A percentile compares a stretch with the other conserved stretches of the same genome.
Conservation (phyloP, 2,888 invertebrate species). For the Coleophora deauratella region DNA sequence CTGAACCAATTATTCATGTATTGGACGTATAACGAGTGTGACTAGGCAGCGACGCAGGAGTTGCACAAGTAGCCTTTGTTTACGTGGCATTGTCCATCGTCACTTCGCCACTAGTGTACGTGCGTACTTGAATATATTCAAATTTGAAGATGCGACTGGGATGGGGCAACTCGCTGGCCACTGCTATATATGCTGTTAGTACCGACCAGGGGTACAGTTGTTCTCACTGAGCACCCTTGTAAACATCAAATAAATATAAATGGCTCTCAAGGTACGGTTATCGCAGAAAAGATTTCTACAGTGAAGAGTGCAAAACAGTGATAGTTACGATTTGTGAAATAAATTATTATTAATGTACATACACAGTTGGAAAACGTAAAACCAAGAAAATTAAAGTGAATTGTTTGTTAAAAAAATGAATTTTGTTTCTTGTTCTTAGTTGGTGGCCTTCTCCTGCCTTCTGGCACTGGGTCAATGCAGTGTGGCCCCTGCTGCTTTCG, state of each 20-base stretch:
- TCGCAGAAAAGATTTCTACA: slow-evolving; percentile 20
- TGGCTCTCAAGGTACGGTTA: slow-evolving; percentile 65
- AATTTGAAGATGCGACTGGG: slow-evolving; percentile 71
- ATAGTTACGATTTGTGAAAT: background rate
- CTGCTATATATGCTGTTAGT: slow-evolving; percentile 59
- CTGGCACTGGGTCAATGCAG: slow-evolving; percentile 48
- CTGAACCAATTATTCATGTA: slow-evolving; percentile 19
- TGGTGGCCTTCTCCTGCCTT: slow-evolving; percentile 57
- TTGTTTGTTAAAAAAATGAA: no score
- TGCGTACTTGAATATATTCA: slow-evolving; percentile 74
- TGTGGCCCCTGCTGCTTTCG: slow-evolving; percentile 41
- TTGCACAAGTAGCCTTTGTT: slow-evolving; percentile 68
- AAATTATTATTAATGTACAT: no score
- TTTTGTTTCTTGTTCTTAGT: slow-evolving; percentile 34
- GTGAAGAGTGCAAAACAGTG: slow-evolving; percentile 9
- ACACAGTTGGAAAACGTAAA: background rate
- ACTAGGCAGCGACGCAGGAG: slow-evolving; percentile 40
- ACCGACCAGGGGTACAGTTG: slow-evolving; percentile 54
- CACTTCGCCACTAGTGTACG: slow-evolving; percentile 58
- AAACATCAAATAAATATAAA: slow-evolving; percentile 46
- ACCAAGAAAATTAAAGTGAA: no score
- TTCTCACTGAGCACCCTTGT: slow-evolving; percentile 52
- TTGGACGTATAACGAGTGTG: slow-evolving; percentile 18
- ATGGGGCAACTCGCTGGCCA: slow-evolving; percentile 56
- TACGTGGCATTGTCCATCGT: slow-evolving; percentile 68